Evolutionary conservation across 2,888 invertebrate genomes (phyloP), one percentile per base, ranked within the genome.

Genomic region (Lagria hirta): DNA sequence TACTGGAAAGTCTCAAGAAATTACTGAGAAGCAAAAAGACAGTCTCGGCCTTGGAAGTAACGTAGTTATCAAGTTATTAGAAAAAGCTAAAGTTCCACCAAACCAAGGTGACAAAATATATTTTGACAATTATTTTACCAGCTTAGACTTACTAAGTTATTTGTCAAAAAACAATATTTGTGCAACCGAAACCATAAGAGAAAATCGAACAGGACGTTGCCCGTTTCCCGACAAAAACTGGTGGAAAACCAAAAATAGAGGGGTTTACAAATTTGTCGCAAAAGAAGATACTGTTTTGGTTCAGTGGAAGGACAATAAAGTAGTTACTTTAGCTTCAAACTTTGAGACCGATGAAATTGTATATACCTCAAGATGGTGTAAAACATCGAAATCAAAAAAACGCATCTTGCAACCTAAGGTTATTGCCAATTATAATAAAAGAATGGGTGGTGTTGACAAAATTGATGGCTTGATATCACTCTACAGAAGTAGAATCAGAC

Each of bases 1-100:
- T 32, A 54, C 47, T 6, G 58, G 53, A 13, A 58, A 57, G 50
- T 16, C 16, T 8, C n/a, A n/a, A n/a, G n/a, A n/a, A n/a, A n/a
- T n/a, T n/a, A 6, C 12, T 28, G 24, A 36, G 10, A 21, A 30
- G n/a, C 23, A 33, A 21, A 40, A 46, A 18, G 18, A 45, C 24
- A 18, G 12, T 11, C 54, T 53, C 48, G 55, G 47, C 10, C 14
- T 57, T 15, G 54, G 54, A 17, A 48, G 51, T 21, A 21, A 54
- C 27, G 41, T 54, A 6, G 51, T 56, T 7, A 6, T 54, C 7
- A 40, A 24, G 13, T 21, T 54, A n/a, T 11, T 49, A 8, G 12
- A 49, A 20, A 8, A 28, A 24, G 43, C 43, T 3, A 17, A 49
- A 34, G 48, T 51, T 17, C 26, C 13, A 22, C 46, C 46, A 48